These are phyloP conservation scores for Myotis yumanensis DNA, from an alignment of 2,113 vertebrate species.

Conservation along the genomic window DNA sequence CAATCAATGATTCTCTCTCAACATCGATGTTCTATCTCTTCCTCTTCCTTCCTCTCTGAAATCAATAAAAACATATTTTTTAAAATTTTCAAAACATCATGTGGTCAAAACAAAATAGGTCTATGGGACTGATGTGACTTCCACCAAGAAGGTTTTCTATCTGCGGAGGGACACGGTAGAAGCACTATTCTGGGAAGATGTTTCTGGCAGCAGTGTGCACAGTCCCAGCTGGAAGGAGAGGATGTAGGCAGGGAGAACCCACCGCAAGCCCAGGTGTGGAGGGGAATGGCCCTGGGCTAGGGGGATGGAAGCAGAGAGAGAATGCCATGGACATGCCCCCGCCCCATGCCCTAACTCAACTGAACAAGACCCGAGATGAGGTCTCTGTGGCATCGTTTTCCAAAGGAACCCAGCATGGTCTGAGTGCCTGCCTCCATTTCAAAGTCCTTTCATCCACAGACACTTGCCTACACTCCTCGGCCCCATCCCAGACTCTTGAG, in stretches of 20 bases:
- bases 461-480: neutral
- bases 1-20: too few species aligned
- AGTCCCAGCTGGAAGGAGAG: neutral
- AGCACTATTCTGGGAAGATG: neutral
- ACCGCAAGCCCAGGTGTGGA: neutral
- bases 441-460: neutral
- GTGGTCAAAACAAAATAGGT: neutral
- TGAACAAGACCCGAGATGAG: neutral
- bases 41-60: too few species aligned
- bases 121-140: neutral
- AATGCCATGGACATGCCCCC: rapidly evolving
- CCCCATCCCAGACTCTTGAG: neutral
- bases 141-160: neutral
- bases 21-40: too few species aligned
- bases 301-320: neutral
- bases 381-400: neutral
- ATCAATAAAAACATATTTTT: too few species aligned
- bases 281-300: neutral
- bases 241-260: neutral
- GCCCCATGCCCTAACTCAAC: neutral
- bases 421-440: neutral
- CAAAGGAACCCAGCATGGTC: neutral
- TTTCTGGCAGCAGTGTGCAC: neutral
- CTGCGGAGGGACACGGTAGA: neutral
- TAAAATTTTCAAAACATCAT: neutral